Evolutionary conservation across 2,113 vertebrate genomes (phyloP), one percentile per base, ranked within the genome.

Genomic region (Echinops telfairi): DNA sequence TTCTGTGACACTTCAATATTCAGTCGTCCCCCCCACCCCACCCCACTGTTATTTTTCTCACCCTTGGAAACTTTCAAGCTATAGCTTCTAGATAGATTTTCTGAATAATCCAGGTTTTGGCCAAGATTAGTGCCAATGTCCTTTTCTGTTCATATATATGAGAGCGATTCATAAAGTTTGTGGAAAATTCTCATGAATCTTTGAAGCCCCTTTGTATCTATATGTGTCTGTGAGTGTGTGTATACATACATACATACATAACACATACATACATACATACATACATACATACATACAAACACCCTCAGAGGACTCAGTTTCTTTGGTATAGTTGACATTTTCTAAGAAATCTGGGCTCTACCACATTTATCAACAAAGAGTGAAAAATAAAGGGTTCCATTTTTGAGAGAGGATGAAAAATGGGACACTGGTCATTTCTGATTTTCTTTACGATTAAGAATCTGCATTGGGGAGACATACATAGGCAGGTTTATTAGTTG

Each of bases 361-460:
- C 6, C n/a, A 70, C 57, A 86, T 78, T 91, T 83, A 70, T 89
- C 73, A 91, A 15, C 6, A 75, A 92, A 95, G n/a, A 17, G 19
- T 38, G 70, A 71, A 75, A 83, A 93, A 58, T 3, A 78, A 31
- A 90, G 6, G 5, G 33, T 5, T 95, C 29, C 71, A 31, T 85
- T 79, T 86, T 77, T 83, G 47, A 92, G 2, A 66, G 9, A 62
- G 22, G 31, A 68, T 66, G 64, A 87, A 90, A 83, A 76, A 79
- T 70, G n/a, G 87, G 73, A 81, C 14, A 29, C 19, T 84, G 23
- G 14, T 29, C 43, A 62, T 47, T 43, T 81, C 62, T 47, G 3
- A 75, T 6, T 40, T 84, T 70, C 60, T 94, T 91, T n/a, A 2
- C 68, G 70, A 81, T 47, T 40, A 79, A 77, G 17, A 78, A 62